Base-by-base conservation (phyloP, 2,888 invertebrate species). In the Abscondita cerata region DNA sequence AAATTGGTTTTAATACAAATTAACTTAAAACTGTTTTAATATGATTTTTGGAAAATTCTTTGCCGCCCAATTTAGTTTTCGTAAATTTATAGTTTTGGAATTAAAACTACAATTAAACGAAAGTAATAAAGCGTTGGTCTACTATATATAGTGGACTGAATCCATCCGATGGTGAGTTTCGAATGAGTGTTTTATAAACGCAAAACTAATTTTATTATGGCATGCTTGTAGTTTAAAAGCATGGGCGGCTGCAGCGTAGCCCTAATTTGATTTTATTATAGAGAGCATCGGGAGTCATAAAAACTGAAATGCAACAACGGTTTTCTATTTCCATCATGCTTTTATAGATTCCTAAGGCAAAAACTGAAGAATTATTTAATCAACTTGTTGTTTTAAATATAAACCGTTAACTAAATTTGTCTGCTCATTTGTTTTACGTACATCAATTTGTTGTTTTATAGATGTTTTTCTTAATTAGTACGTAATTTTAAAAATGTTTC, bases 1-100 rank as follows among this genome's bases (percentile, higher is more conserved):
- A 75, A 74, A 75, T 75, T 75, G 70, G 65, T 67, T 72, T 69
- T 70, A 69, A 66, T 64, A 61, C 67, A 61, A 53, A 41, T 53
- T 53, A 44, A 44, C 44, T 18, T 44, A 18, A 44, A 52, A 52
- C 36, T n/a, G 33, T 33, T 47, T 47, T 25, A 25, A 25, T 25
- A 25, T 25, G 25, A 25, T 25, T 25, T n/a, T 11, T 15, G 44
- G 3, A 15, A 6, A 2, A 40, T 40, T 40, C 12, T 40, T 46
- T 46, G 8, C n/a, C n/a, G n/a, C n/a, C n/a, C 8, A 33, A 33
- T 6, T 33, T 6, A 33, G 33, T 33, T 6, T 33, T 40, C 31
- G 31, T 50, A 50, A 50, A 44, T 25, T 25, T 38, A n/a, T n/a
- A 13, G 31, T 52, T 44, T 46, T 47, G 47, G 46, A 52, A 52